Percentiles rank a stretch among this genome's conserved stretches.
Evolutionary conservation across 2,113 vertebrate species (phyloP).

Genomic region (Leptobrachium ailaonicum): DNA sequence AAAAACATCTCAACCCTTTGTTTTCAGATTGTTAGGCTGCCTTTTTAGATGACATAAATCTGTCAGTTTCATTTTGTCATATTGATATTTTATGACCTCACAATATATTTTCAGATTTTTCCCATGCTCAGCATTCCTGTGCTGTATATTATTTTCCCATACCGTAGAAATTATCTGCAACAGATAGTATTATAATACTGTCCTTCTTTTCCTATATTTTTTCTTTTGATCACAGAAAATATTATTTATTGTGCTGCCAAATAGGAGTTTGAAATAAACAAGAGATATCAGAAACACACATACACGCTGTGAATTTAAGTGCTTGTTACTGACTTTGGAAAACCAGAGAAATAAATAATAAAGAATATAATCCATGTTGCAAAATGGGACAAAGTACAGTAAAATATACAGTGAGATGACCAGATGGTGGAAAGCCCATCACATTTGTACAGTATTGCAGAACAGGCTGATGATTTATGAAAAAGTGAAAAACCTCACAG

Average conservation of each 20-base stretch:
- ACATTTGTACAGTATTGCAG: too few species aligned
- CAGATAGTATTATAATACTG: constrained; percentile 28
- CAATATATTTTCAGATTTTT: constrained; percentile 25
- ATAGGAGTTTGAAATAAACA: constrained; percentile 30
- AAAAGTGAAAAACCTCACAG: too few species aligned
- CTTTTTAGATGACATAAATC: constrained; percentile 22
- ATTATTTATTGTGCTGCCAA: constrained; percentile 42
- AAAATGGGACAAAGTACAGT: too few species aligned
- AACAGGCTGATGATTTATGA: too few species aligned
- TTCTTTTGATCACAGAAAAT: constrained; percentile 18
- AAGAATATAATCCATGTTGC: too few species aligned
- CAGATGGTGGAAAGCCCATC: too few species aligned
- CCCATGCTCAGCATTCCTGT: constrained; percentile 25
- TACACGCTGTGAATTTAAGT: too few species aligned
- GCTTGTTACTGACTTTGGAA: constrained; percentile 15
- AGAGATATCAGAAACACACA: not conserved
- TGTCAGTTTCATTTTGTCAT: constrained; percentile 35
- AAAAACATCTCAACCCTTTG: not conserved
- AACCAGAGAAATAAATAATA: too few species aligned
- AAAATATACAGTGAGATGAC: too few species aligned
- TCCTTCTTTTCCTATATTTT: constrained; percentile 6
- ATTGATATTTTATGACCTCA: constrained; percentile 33
- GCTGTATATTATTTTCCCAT: constrained; percentile 41
- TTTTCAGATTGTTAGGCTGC: constrained; percentile 9
- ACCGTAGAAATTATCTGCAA: constrained; percentile 33